phyloP scores from a whole-genome alignment of 2,113 vertebrate genomes.

The Raphicerus campestris region DNA sequence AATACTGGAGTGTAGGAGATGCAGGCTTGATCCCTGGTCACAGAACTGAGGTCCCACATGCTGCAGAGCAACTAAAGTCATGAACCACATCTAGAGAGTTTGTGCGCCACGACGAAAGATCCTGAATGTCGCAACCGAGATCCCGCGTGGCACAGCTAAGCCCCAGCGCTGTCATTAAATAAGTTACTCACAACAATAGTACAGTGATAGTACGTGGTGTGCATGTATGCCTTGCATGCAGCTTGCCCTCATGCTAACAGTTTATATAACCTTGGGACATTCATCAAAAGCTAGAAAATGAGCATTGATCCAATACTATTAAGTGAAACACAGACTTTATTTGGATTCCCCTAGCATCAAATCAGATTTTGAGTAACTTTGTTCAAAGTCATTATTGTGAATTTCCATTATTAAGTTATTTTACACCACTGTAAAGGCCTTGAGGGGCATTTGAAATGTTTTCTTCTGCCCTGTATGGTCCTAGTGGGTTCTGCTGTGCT shows the following conservation, averaged over 20 bases:
- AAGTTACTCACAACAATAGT: background rate
- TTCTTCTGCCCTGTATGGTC: background rate
- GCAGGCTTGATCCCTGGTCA: background rate
- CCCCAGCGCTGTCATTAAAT: background rate
- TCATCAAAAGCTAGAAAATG: background rate
- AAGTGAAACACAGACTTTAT: background rate
- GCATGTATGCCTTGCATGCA: background rate
- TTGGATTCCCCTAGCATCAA: background rate
- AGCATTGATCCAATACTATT: background rate
- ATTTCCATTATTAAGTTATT: background rate
- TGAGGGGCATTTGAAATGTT: background rate
- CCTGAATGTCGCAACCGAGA: background rate
- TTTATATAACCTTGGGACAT: background rate
- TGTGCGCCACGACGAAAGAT: background rate
- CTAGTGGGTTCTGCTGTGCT: background rate
- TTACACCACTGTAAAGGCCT: background rate
- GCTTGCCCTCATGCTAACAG: background rate
- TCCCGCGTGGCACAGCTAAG: background rate
- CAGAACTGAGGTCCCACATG: background rate
- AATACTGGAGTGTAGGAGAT: background rate
- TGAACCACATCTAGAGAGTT: background rate
- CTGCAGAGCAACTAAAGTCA: background rate
- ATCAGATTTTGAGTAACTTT: background rate
- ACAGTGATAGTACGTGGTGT: background rate
- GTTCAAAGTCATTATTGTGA: background rate